Percentiles rank a stretch among this genome's conserved stretches.
These are phyloP conservation scores for Trissonchulus latispiculum DNA, from an alignment of 2,888 invertebrate species.

Conservation along the genomic window DNA sequence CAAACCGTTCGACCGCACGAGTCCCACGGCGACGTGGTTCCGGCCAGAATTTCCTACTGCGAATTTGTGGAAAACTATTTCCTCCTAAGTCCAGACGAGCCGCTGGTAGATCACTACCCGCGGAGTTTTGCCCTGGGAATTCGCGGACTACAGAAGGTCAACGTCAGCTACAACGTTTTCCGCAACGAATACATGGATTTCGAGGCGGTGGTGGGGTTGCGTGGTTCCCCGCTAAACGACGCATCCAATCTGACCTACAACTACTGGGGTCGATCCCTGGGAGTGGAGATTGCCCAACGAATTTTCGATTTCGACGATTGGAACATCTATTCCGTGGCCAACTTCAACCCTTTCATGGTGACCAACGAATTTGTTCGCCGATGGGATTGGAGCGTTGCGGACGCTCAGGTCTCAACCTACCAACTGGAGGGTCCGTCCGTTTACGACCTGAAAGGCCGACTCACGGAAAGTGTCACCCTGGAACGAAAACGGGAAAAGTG, in stretches of 20 bases:
- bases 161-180: slow-evolving; percentile 76
- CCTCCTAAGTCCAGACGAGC: slow-evolving; percentile 25
- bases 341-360: slow-evolving; percentile 73
- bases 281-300: slow-evolving; percentile 61
- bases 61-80: slow-evolving; percentile 36
- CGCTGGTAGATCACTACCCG: slow-evolving; percentile 44
- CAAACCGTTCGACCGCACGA: neutral
- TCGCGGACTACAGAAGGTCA: slow-evolving; percentile 85
- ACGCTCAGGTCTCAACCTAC: slow-evolving; percentile 3
- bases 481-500: slow-evolving; percentile 33
- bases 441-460: slow-evolving; percentile 38
- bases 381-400: slow-evolving; percentile 35
- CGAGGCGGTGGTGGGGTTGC: slow-evolving; percentile 71
- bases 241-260: slow-evolving; percentile 77
- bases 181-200: slow-evolving; percentile 65
- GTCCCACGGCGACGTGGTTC: slow-evolving; percentile 21
- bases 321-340: slow-evolving; percentile 91
- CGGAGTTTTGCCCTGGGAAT: slow-evolving; percentile 79
- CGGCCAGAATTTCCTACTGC: slow-evolving; percentile 34
- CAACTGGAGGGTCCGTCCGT: slow-evolving; percentile 31
- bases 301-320: slow-evolving; percentile 99
- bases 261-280: slow-evolving; percentile 83
- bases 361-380: slow-evolving; percentile 53
- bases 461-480: slow-evolving; percentile 36
- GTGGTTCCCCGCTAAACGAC: slow-evolving; percentile 59